Conservation (phyloP, 1,140 invertebrate genomes). For the Alviniconcha marisindica region DNA sequence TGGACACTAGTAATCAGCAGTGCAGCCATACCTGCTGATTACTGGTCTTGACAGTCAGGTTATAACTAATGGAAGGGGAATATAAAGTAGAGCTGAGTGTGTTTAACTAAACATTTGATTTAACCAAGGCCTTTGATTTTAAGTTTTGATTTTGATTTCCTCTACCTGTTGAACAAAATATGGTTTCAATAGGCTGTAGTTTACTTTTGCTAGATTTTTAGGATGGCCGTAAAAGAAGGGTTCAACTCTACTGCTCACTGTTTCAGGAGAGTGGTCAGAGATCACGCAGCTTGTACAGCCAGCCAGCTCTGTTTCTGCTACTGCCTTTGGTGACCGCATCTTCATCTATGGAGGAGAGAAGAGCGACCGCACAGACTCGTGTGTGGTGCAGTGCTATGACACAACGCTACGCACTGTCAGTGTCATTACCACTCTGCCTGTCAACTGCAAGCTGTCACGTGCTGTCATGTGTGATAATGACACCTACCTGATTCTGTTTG, state of each 20-base stretch:
- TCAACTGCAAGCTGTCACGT: slow-evolving; percentile 65
- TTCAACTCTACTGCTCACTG: slow-evolving; percentile 13
- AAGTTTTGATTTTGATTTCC: too few species aligned
- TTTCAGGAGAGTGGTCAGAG: slow-evolving; percentile 58
- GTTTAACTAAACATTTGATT: too few species aligned
- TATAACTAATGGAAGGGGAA: too few species aligned
- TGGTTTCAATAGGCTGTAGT: too few species aligned
- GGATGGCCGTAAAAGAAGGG: too few species aligned
- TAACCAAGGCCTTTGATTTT: too few species aligned
- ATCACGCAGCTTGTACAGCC: slow-evolving; percentile 57
- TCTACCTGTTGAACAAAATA: too few species aligned
- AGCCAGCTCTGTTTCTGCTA: slow-evolving; percentile 67
- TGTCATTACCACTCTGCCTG: slow-evolving; percentile 59
- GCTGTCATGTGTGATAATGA: slow-evolving; percentile 60
- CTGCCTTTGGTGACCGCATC: slow-evolving; percentile 61
- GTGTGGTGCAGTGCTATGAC: slow-evolving; percentile 67
- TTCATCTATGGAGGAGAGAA: slow-evolving; percentile 69
- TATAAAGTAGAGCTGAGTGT: too few species aligned
- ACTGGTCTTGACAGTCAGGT: too few species aligned
- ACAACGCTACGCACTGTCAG: slow-evolving; percentile 55
- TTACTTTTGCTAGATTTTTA: too few species aligned
- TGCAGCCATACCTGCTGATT: too few species aligned
- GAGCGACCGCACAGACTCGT: slow-evolving; percentile 65
- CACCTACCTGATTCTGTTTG: slow-evolving; percentile 66
- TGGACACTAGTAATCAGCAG: too few species aligned